Evolutionary conservation across 2,888 invertebrate species (phyloP).

Genomic region (Watsonalla binaria): DNA sequence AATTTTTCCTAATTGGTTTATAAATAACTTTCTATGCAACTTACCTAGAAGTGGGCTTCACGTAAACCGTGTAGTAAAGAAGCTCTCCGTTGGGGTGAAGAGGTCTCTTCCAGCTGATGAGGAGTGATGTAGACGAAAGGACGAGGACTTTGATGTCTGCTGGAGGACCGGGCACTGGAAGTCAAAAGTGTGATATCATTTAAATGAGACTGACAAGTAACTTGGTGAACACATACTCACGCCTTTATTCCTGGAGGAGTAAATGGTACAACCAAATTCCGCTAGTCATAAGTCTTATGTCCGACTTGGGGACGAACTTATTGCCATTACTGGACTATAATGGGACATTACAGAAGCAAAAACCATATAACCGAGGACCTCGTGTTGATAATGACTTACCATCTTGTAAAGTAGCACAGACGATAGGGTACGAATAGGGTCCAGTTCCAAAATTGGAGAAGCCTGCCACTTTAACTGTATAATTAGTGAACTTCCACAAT

Average conservation of each 20-base stretch:
- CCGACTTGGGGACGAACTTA: no score
- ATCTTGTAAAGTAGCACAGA: constrained; percentile 91
- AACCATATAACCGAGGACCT: no score
- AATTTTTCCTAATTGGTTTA: no score
- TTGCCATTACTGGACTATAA: no score
- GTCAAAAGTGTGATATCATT: background rate
- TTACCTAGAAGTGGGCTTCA: constrained; percentile 71
- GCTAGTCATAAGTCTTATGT: background rate
- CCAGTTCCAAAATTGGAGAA: constrained; percentile 92
- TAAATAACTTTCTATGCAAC: constrained; percentile 4
- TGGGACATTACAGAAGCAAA: no score
- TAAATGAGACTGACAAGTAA: no score
- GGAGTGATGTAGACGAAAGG: constrained; percentile 86
- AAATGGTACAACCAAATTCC: no score
- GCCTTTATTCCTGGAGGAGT: no score
- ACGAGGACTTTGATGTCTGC: constrained; percentile 90
- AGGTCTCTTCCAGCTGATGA: constrained; percentile 92
- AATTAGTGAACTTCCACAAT: constrained; percentile 90
- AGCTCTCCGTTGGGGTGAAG: constrained; percentile 88
- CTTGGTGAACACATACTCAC: no score
- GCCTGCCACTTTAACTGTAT: constrained; percentile 90
- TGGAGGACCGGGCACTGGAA: constrained; percentile 88
- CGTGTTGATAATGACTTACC: constrained; percentile 66
- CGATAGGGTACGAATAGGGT: constrained; percentile 85
- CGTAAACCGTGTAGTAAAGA: constrained; percentile 88